Conservation (phyloP, 2,113 vertebrate species). For the Rhineura floridana region DNA sequence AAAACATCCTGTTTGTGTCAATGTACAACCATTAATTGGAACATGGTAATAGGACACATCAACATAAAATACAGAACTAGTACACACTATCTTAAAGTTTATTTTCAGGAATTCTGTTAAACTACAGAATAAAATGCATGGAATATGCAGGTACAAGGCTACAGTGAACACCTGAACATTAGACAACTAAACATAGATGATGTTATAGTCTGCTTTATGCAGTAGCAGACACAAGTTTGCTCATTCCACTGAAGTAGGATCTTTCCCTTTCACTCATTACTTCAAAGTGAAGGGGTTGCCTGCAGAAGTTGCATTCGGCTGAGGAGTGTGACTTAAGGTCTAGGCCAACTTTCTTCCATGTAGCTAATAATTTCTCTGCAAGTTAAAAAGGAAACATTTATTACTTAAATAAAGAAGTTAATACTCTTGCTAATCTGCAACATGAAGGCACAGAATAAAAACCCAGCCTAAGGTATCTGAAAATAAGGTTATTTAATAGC, state of each 20-base stretch:
- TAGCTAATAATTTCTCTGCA: constrained; percentile 86
- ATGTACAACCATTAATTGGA: not conserved
- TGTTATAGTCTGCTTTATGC: constrained; percentile 73
- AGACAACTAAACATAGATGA: not conserved
- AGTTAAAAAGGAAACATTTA: constrained; percentile 2
- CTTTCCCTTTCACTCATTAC: constrained; percentile 93
- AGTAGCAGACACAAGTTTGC: constrained; percentile 86
- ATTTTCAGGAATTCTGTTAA: constrained; percentile 68
- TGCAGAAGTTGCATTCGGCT: constrained; percentile 93
- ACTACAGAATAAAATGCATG: constrained; percentile 65
- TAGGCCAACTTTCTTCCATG: constrained; percentile 89
- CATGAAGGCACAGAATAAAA: not conserved
- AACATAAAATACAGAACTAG: not conserved
- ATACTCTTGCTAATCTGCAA: not conserved
- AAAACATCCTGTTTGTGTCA: not conserved
- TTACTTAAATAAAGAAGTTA: not conserved
- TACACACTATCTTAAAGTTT: constrained; percentile 59
- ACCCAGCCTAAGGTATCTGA: not conserved
- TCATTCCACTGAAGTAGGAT: constrained; percentile 93
- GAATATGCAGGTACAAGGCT: constrained; percentile 59
- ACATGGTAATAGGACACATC: not conserved
- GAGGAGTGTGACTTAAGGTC: constrained; percentile 88
- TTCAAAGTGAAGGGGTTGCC: constrained; percentile 94
- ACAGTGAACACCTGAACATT: constrained; percentile 22
- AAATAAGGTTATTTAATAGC: not conserved